Evolutionary conservation across 2,113 vertebrate species (phyloP).

Genomic region (Solea solea): DNA sequence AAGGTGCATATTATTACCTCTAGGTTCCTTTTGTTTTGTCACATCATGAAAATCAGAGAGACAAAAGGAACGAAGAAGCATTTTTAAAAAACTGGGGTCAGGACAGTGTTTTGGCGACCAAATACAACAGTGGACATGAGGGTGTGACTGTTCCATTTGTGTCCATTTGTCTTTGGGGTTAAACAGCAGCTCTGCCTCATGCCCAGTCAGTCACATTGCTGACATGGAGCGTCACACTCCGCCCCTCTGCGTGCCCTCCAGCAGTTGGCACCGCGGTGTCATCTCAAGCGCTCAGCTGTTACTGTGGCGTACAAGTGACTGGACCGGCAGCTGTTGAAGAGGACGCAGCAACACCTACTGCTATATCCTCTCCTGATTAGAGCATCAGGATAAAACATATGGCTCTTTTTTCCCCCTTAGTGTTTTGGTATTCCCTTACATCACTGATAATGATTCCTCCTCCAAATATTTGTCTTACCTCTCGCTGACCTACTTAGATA

Average conservation of each 20-base stretch:
- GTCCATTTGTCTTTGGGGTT: constrained; percentile 48
- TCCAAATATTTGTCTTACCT: too few relatives aligned
- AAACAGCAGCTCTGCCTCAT: constrained; percentile 39
- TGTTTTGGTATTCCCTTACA: not conserved
- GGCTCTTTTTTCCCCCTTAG: not conserved
- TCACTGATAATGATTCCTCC: not conserved
- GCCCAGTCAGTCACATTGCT: constrained; percentile 64
- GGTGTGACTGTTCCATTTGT: constrained; percentile 14
- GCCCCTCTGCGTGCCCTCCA: constrained; percentile 43
- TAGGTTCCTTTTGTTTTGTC: too few relatives aligned
- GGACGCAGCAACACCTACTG: constrained; percentile 15
- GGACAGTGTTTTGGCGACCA: not conserved
- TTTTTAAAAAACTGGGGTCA: too few relatives aligned
- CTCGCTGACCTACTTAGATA: not conserved
- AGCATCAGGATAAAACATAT: constrained; percentile 29
- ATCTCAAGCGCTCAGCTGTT: constrained; percentile 70
- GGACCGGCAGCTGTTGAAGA: constrained; percentile 52
- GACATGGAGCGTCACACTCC: constrained; percentile 60
- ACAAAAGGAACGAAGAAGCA: too few relatives aligned
- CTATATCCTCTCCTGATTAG: constrained; percentile 20
- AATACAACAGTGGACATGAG: not conserved
- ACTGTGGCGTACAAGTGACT: constrained; percentile 28
- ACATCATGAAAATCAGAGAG: too few relatives aligned
- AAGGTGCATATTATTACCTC: too few relatives aligned
- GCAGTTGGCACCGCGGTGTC: constrained; percentile 69